A percentile compares a stretch with the other conserved stretches of the same genome.
Evolutionary conservation across 2,797 vertebrate genomes (phyloP).

Genomic region (Anguilla marmorata): DNA sequence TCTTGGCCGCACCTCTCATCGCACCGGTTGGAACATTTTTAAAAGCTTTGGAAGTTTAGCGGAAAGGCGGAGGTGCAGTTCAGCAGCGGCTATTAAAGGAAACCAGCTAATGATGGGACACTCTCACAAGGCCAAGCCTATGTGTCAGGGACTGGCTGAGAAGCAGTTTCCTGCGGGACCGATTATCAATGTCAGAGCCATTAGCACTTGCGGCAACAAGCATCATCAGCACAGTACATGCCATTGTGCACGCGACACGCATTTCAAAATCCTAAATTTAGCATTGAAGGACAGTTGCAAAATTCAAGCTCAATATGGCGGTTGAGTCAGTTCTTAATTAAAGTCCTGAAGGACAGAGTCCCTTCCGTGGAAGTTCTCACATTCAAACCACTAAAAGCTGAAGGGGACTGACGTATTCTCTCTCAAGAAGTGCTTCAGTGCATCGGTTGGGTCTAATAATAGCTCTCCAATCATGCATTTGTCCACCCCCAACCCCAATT

Average conservation of each 20-base stretch:
- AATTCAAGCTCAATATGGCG: not conserved
- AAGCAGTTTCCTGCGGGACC: not conserved
- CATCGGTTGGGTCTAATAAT: slow-evolving; percentile 4
- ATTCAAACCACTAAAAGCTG: not conserved
- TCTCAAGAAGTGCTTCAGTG: not conserved
- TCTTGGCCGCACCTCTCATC: not conserved
- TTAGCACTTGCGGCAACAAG: not conserved
- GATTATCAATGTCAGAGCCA: not conserved
- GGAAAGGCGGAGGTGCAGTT: not conserved
- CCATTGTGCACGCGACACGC: not conserved
- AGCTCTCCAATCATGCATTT: not conserved
- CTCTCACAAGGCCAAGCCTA: not conserved
- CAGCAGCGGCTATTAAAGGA: not conserved
- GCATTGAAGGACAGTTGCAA: not conserved
- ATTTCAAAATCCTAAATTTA: not conserved
- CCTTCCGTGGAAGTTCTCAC: not conserved
- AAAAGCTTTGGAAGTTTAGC: not conserved
- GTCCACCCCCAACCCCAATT: not conserved
- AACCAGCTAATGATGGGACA: not conserved
- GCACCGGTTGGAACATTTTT: not conserved
- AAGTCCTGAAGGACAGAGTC: not conserved
- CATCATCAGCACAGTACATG: not conserved
- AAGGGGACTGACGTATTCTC: not conserved
- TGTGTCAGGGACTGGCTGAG: not conserved
- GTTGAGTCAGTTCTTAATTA: not conserved